A percentile compares a stretch with the other conserved stretches of the same genome.
Conservation (phyloP, 2,797 vertebrate species). For the Helarctos malayanus region DNA sequence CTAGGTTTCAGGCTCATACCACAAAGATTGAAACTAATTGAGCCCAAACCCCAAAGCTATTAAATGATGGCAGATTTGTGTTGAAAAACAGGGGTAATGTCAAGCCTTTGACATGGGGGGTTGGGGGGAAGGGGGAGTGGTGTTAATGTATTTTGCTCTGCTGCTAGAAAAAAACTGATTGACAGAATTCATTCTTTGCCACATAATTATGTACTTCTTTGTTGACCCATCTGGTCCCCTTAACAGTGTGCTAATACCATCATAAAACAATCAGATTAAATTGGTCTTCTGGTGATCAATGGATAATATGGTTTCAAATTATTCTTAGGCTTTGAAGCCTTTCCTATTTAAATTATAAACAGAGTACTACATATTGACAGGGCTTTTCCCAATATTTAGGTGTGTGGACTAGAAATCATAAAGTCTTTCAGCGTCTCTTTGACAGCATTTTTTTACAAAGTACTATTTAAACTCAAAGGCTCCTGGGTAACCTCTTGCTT, state of each 20-base stretch:
- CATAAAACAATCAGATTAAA: conserved; percentile 81
- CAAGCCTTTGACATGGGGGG: conserved; percentile 54
- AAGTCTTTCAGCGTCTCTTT: conserved; percentile 65
- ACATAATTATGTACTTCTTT: conserved; percentile 77
- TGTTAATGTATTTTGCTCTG: conserved; percentile 68
- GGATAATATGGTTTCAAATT: conserved; percentile 74
- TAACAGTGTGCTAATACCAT: conserved; percentile 71
- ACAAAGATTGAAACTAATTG: conserved; percentile 73
- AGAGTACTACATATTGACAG: conserved; percentile 56
- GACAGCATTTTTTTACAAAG: conserved; percentile 65
- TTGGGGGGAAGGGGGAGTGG: not conserved
- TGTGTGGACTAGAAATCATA: conserved; percentile 11
- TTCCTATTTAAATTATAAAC: conserved; percentile 73
- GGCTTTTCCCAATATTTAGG: conserved; percentile 70
- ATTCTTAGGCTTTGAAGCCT: not conserved
- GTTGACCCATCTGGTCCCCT: conserved; percentile 76
- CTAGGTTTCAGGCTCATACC: conserved; percentile 52
- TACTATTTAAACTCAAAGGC: conserved; percentile 59
- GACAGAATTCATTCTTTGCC: conserved; percentile 67
- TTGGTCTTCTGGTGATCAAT: conserved; percentile 76
- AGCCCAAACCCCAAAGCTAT: conserved; percentile 74
- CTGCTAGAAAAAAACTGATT: conserved; percentile 60
- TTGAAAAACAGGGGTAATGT: conserved; percentile 22
- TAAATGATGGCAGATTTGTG: conserved; percentile 12
- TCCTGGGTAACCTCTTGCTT: conserved; percentile 22